Conservation (phyloP, 2,113 vertebrate species). For the Oryzias celebensis region DNA sequence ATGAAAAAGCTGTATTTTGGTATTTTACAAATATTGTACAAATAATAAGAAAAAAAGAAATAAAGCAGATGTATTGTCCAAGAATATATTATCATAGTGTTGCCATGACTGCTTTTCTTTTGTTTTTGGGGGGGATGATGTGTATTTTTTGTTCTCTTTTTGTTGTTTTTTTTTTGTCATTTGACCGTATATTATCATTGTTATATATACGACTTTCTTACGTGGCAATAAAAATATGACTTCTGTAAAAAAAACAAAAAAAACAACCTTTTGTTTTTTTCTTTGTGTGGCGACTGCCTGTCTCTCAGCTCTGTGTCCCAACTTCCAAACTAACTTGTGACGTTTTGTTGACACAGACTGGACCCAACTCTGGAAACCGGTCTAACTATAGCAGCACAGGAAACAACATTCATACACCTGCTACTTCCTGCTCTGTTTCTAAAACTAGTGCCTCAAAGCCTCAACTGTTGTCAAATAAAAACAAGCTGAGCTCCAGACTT, state of each 20-base stretch:
- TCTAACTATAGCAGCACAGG: no score
- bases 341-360: no score
- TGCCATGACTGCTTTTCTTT: slow-evolving; percentile 81
- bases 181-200: slow-evolving; percentile 92
- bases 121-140: slow-evolving; percentile 70
- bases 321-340: no score
- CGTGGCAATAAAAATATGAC: slow-evolving; percentile 93
- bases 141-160: slow-evolving; percentile 65
- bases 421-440: no score
- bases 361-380: no score
- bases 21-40: slow-evolving; percentile 72
- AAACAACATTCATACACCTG: no score
- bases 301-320: slow-evolving; percentile 18
- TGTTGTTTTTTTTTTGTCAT: slow-evolving; percentile 82
- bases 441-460: no score
- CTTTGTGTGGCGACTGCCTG: slow-evolving; percentile 29
- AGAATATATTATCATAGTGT: slow-evolving; percentile 88
- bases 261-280: slow-evolving; percentile 15
- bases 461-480: no score
- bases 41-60: slow-evolving; percentile 66
- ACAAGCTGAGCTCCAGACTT: no score
- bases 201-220: slow-evolving; percentile 98
- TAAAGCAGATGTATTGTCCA: slow-evolving; percentile 83
- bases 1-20: slow-evolving; percentile 90
- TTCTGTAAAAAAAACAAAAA: slow-evolving; percentile 58